Conservation (phyloP, 2,113 vertebrate genomes). For the Cebus imitator region DNA sequence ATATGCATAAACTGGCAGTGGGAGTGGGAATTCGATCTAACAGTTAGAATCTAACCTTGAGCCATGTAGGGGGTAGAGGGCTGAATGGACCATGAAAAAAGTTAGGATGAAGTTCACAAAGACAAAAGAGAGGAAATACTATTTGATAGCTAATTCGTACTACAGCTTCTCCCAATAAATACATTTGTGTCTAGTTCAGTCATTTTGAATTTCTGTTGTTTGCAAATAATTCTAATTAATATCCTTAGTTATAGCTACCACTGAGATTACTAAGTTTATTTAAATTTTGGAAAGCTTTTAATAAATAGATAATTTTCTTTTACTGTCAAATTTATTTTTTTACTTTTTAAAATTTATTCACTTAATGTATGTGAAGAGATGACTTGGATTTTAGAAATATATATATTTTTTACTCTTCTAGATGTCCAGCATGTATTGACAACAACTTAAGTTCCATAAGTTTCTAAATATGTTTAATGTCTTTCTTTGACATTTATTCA, state of each 20-base stretch:
- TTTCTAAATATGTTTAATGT: neutral
- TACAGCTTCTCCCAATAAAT: neutral
- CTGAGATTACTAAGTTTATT: neutral
- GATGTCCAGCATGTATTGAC: slow-evolving; percentile 20
- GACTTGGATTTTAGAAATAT: slow-evolving; percentile 2
- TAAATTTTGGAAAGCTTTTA: slow-evolving; percentile 28
- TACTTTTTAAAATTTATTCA: neutral
- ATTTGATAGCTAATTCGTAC: neutral
- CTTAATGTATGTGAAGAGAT: neutral
- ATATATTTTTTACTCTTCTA: neutral
- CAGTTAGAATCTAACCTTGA: neutral
- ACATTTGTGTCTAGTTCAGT: neutral
- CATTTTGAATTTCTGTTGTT: neutral
- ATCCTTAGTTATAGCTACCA: slow-evolving; percentile 14
- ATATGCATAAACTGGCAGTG: neutral
- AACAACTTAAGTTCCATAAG: neutral
- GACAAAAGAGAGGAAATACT: neutral
- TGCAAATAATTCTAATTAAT: neutral
- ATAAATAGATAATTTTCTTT: neutral
- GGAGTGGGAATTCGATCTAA: neutral
- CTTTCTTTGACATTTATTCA: neutral
- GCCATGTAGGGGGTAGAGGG: neutral
- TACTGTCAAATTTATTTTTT: neutral
- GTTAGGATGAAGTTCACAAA: neutral
- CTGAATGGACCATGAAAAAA: neutral